Base-by-base conservation (phyloP, 2,113 vertebrate species). In the Euleptes europaea region DNA sequence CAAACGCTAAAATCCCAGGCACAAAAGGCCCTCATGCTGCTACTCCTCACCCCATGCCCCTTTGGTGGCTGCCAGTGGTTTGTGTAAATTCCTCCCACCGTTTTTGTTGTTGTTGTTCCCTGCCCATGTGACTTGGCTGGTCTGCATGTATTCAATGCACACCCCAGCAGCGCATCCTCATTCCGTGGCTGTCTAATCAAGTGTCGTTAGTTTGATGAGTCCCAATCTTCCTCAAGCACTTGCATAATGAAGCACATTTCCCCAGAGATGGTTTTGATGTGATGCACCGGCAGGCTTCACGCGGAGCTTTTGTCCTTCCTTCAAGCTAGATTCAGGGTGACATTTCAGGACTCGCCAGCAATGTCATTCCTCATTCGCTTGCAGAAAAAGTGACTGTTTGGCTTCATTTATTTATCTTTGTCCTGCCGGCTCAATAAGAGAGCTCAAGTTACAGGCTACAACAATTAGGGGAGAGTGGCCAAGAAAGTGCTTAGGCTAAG, bases 221-320 rank as follows among this genome's bases (percentile, higher is more conserved):
- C 74, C 85, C 77, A 81, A 80, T 88, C 84, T 89, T 91, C 86
- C 89, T 88, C 15, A 3, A 91, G 91, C 78, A 77, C 89, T 85
- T 26, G 40, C 49, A 83, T 86, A 93, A 93, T 90, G 92, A 93
- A 92, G 84, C 80, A 80, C 63, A 81, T 90, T 91, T 93, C 88
- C 84, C 82, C 90, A 4, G 63, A 91, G 83, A 88, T 84, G 49
- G 84, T 89, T 88, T 40, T 63, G 76, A 79, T 0, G 31, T 63
- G 90, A 86, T 78, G 88, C 28, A 82, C 88, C 0, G 0, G 80
- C 26, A n/a, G 0, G 1, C 44, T 84, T 89, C 79, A 13, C 65
- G 90, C 89, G 35, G 87, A 23, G 80, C 0, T 89, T 93, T 86
- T 90, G 88, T 84, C 89, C 91, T 92, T 87, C 83, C 23, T 83